phyloP scores from a whole-genome alignment of 2,113 vertebrate species.

The Tiliqua scincoides region DNA sequence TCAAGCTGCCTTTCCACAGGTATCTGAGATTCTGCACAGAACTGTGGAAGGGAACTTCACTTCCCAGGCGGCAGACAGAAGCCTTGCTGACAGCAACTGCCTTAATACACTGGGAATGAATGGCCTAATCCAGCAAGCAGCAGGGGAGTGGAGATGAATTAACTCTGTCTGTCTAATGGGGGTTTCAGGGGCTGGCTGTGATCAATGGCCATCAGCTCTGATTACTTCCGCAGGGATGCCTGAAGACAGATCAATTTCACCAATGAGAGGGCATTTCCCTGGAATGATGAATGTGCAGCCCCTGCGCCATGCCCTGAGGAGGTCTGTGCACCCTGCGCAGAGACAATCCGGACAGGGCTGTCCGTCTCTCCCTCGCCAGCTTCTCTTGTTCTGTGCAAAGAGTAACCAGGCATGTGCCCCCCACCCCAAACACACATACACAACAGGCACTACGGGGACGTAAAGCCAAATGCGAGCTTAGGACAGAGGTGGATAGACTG shows the following conservation, averaged over 20 bases:
- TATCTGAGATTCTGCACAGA: background rate
- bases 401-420: background rate
- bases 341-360: background rate
- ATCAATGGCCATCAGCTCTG: slow-evolving; percentile 73
- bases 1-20: no score
- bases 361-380: background rate
- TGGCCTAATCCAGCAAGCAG: slow-evolving; percentile 55
- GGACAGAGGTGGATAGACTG: no score
- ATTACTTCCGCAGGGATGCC: slow-evolving; percentile 70
- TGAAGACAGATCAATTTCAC: slow-evolving; percentile 68
- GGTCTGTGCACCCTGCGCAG: rapidly evolving
- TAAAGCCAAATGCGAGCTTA: no score
- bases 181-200: slow-evolving; percentile 57
- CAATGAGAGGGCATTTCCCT: slow-evolving; percentile 60
- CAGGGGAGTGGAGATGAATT: slow-evolving; percentile 59
- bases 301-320: slow-evolving; percentile 15
- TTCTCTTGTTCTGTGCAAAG: background rate
- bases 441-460: background rate
- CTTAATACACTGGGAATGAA: slow-evolving; percentile 66
- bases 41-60: rapidly evolving
- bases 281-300: slow-evolving; percentile 63
- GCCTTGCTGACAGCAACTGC: slow-evolving; percentile 44
- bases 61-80: rapidly evolving
- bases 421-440: background rate
- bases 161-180: slow-evolving; percentile 49